A percentile compares a stretch with the other conserved stretches of the same genome.
Conservation (phyloP, 2,113 vertebrate genomes). For the Hemicordylus capensis region DNA sequence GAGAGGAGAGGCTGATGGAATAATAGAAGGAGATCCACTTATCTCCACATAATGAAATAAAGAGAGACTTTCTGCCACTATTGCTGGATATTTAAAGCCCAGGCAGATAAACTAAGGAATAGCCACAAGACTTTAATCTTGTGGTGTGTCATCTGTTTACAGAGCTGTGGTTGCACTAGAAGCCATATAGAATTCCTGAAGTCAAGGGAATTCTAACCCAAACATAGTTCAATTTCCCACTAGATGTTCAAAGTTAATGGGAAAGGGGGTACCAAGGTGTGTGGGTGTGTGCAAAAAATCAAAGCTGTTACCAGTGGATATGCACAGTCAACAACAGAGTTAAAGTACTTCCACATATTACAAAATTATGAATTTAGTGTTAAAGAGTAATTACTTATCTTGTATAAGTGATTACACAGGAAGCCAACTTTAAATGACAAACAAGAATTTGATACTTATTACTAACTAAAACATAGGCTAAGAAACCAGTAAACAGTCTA, state of each 20-base stretch:
- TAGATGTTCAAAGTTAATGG: neutral
- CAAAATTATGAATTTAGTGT: neutral
- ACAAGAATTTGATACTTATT: too few relatives aligned
- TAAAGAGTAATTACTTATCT: too few relatives aligned
- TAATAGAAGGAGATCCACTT: neutral
- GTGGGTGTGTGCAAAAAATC: neutral
- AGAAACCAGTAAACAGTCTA: too few relatives aligned
- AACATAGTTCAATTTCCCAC: too few relatives aligned
- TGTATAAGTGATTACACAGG: too few relatives aligned
- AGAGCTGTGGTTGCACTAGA: neutral
- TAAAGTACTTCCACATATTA: neutral
- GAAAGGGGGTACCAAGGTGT: neutral
- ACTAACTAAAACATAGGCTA: too few relatives aligned
- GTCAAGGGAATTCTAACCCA: neutral
- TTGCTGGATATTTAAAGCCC: constrained; percentile 19
- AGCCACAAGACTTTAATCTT: neutral
- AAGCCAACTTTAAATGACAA: too few relatives aligned
- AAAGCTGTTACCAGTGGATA: neutral
- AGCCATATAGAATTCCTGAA: constrained; percentile 12
- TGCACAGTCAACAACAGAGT: neutral
- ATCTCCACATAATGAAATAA: neutral
- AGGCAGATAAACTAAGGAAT: neutral
- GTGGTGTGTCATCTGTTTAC: constrained; percentile 1
- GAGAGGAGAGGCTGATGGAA: neutral
- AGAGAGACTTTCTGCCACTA: neutral